phyloP scores from a whole-genome alignment of 2,113 vertebrate genomes.

The Psammodynastes pulverulentus region DNA sequence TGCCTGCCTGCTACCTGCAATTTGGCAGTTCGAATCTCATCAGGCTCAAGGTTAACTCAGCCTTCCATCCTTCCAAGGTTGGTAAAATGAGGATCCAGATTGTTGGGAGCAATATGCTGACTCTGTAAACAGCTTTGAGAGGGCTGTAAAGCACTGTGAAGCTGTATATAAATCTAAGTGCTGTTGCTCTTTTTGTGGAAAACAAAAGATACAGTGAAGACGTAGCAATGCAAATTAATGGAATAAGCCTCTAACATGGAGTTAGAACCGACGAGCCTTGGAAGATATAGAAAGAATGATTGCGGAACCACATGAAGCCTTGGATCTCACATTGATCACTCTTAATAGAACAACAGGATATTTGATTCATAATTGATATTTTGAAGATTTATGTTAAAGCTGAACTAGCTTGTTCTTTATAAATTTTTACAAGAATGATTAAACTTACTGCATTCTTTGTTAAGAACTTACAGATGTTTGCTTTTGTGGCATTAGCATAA shows the following conservation, averaged over 20 bases:
- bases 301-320: neutral
- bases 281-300: neutral
- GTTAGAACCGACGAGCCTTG: neutral
- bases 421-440: neutral
- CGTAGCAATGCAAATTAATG: neutral
- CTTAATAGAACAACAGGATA: neutral
- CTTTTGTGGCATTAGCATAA: neutral
- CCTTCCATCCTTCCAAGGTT: too few relatives aligned
- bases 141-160: too few relatives aligned
- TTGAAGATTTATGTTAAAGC: neutral
- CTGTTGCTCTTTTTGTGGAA: neutral
- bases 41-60: too few relatives aligned
- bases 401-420: neutral
- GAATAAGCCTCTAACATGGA: neutral
- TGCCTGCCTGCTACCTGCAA: too few relatives aligned
- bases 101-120: too few relatives aligned
- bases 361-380: constrained; percentile 10
- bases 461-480: neutral
- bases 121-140: too few relatives aligned
- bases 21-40: too few relatives aligned
- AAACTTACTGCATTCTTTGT: neutral
- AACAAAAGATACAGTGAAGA: neutral
- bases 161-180: too few relatives aligned
- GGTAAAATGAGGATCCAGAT: too few relatives aligned
- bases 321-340: neutral